phyloP scores from a whole-genome alignment of 2,888 invertebrate species.

The Tetragonisca angustula region DNA sequence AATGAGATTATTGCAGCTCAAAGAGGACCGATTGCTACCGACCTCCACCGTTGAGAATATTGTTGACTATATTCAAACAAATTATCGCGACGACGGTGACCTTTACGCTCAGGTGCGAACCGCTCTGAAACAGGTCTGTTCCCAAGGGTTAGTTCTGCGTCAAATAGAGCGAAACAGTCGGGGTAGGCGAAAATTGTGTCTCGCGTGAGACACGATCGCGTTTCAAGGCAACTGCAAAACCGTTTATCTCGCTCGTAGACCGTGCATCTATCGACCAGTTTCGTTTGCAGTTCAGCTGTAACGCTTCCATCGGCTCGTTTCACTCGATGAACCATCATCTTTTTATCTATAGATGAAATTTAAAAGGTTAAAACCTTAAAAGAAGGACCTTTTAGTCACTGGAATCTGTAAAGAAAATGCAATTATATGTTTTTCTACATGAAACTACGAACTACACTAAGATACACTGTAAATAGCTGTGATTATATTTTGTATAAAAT shows the following conservation, averaged over 20 bases:
- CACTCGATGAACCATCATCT: background rate
- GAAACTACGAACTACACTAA: background rate
- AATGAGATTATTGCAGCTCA: slow-evolving; percentile 68
- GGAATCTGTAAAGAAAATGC: background rate
- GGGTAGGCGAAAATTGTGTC: slow-evolving; percentile 48
- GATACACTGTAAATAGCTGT: background rate
- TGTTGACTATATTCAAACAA: slow-evolving; percentile 62
- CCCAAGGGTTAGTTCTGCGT: slow-evolving; percentile 72
- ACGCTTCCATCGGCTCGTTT: slow-evolving; percentile 12
- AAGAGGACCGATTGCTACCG: slow-evolving; percentile 31
- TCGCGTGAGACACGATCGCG: slow-evolving; percentile 65
- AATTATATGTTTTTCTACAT: background rate
- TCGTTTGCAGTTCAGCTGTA: slow-evolving; percentile 35
- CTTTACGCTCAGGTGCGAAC: slow-evolving; percentile 75
- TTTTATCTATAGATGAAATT: background rate
- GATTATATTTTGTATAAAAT: background rate
- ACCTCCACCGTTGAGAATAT: slow-evolving; percentile 68
- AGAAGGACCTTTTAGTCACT: background rate
- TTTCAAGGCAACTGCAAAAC: slow-evolving; percentile 58
- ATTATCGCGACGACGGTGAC: slow-evolving; percentile 72
- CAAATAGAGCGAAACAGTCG: slow-evolving; percentile 31
- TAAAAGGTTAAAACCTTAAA: background rate
- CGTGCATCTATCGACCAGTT: slow-evolving; percentile 64
- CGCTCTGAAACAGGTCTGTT: slow-evolving; percentile 67
- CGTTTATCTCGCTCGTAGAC: slow-evolving; percentile 56